A percentile compares a stretch with the other conserved stretches of the same genome.
Conservation (phyloP, 2,797 vertebrate species). For the Girardinus metallicus region DNA sequence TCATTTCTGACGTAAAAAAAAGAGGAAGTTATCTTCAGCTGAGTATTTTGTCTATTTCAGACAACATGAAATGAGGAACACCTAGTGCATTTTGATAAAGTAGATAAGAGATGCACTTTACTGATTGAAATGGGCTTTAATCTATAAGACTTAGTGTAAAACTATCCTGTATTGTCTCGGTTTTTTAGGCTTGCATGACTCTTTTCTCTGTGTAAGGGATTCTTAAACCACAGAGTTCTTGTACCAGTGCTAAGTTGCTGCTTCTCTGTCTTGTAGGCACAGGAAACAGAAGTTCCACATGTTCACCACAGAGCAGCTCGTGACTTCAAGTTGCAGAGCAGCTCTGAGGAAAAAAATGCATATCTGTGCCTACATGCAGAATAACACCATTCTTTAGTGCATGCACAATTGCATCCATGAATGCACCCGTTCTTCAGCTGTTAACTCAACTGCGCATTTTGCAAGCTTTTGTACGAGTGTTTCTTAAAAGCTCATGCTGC, state of each 20-base stretch:
- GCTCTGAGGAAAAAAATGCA: constrained; percentile 11
- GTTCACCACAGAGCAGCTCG: constrained; percentile 26
- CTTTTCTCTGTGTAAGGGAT: background rate
- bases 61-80: constrained; percentile 5
- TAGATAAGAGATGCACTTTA: background rate
- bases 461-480: constrained; percentile 4
- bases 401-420: background rate
- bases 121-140: background rate
- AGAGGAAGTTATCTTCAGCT: background rate
- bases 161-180: background rate
- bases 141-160: background rate
- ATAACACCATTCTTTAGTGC: background rate
- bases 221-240: background rate
- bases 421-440: background rate
- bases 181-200: no score
- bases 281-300: constrained; percentile 47
- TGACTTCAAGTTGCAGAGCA: constrained; percentile 11
- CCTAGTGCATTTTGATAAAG: background rate
- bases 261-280: background rate
- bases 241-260: background rate
- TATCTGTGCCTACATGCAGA: background rate
- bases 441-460: background rate
- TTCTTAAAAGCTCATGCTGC: background rate
- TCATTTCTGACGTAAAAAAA: background rate
- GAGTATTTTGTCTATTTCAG: background rate